Conservation (phyloP, 2,113 vertebrate genomes). For the Dromaius novaehollandiae region DNA sequence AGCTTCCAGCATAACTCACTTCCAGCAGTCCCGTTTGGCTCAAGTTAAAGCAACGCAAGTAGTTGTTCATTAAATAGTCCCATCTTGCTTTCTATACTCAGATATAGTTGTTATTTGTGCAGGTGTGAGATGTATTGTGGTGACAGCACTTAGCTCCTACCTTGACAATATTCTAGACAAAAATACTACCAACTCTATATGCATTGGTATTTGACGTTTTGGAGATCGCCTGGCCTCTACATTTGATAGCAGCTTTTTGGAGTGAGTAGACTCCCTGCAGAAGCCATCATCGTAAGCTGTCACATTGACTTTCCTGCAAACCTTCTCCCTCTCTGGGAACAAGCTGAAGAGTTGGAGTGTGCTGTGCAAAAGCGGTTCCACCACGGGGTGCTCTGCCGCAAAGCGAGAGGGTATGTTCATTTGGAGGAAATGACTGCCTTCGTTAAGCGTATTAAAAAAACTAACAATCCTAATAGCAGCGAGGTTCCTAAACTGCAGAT, state of each 20-base stretch:
- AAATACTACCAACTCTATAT: neutral
- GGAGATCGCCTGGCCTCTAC: neutral
- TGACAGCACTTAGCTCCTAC: neutral
- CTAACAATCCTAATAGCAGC: fast-evolving
- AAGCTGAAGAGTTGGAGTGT: neutral
- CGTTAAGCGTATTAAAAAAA: neutral
- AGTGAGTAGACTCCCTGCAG: neutral
- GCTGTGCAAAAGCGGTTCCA: neutral
- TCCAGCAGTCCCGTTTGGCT: neutral
- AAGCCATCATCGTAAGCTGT: neutral
- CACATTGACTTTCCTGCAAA: neutral
- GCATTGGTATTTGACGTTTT: neutral
- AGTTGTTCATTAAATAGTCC: neutral
- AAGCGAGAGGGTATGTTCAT: fast-evolving
- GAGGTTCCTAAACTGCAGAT: neutral
- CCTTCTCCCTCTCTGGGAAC: neutral
- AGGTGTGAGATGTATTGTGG: neutral
- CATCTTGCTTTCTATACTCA: neutral
- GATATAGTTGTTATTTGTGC: neutral
- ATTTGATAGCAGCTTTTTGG: neutral
- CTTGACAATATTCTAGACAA: neutral
- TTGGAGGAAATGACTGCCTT: neutral
- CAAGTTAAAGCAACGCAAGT: neutral
- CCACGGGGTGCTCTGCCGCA: neutral
- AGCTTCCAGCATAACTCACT: neutral